Conservation (phyloP, 2,888 invertebrate genomes). For the Synergus japonicus region DNA sequence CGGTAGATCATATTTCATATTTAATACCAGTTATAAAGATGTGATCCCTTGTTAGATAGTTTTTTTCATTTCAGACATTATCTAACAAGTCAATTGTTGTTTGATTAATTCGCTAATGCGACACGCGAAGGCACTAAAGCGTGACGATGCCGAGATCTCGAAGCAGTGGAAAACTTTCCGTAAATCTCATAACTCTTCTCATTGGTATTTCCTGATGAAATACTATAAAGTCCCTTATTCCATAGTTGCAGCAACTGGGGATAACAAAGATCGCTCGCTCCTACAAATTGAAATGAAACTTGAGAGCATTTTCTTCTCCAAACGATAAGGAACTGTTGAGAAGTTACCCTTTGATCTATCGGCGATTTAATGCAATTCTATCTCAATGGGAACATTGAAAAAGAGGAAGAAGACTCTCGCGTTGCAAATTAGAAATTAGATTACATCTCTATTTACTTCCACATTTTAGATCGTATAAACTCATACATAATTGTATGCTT, state of each 20-base stretch:
- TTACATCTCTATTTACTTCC: too few relatives aligned
- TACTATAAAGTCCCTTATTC: conserved; percentile 45
- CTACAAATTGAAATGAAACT: conserved; percentile 39
- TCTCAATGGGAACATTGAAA: background rate
- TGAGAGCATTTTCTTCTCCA: background rate
- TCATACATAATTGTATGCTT: too few relatives aligned
- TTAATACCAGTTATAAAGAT: background rate
- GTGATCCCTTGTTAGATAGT: too few relatives aligned
- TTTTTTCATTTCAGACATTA: background rate
- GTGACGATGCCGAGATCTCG: background rate
- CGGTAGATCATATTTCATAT: background rate
- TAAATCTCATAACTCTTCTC: conserved; percentile 48
- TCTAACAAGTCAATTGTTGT: background rate
- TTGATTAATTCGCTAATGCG: conserved; percentile 22
- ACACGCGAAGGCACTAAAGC: conserved; percentile 29
- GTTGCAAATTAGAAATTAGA: background rate
- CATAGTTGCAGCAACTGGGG: conserved; percentile 4
- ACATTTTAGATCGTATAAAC: too few relatives aligned
- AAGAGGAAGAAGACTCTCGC: background rate
- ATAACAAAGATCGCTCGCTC: conserved; percentile 44
- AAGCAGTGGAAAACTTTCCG: conserved; percentile 15
- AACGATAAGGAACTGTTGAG: conserved; percentile 7
- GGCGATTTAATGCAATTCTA: background rate
- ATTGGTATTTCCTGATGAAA: conserved; percentile 50
- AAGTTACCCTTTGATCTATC: conserved; percentile 25